phyloP scores from a whole-genome alignment of 2,888 invertebrate genomes.

The Agrochola lota region DNA sequence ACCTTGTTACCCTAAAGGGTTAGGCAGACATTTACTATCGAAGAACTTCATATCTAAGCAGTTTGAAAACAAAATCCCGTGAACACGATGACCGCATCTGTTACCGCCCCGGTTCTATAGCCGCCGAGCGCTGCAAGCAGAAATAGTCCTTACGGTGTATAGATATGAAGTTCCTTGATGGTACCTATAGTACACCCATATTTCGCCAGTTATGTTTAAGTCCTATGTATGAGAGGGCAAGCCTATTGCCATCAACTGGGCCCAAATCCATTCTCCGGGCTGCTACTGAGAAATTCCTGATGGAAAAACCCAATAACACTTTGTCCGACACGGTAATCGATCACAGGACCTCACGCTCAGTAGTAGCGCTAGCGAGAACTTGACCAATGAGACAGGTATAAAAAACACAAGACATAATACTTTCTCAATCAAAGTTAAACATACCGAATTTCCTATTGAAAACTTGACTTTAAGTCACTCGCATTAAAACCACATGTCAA shows the following conservation, averaged over 20 bases:
- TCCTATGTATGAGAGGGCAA: background rate
- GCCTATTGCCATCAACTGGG: background rate
- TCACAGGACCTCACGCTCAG: background rate
- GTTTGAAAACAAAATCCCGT: no score
- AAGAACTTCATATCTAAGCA: no score
- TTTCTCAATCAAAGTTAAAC: background rate
- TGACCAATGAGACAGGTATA: background rate
- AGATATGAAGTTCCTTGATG: no score
- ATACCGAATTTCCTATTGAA: background rate
- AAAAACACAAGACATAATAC: background rate
- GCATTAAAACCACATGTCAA: slow-evolving; percentile 52
- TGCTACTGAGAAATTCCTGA: background rate
- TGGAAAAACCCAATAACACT: no score
- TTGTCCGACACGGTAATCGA: background rate
- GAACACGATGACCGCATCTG: no score
- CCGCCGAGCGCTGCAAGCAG: no score
- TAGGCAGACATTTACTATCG: no score
- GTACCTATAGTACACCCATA: background rate
- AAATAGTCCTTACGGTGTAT: no score
- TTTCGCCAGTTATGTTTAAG: no score
- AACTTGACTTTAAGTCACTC: background rate
- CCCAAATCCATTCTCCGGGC: no score
- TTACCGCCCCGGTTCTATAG: no score
- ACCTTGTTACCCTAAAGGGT: background rate
- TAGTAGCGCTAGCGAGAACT: background rate